Evolutionary conservation across 2,888 invertebrate species (phyloP).

Genomic region (Diabrotica balteata): DNA sequence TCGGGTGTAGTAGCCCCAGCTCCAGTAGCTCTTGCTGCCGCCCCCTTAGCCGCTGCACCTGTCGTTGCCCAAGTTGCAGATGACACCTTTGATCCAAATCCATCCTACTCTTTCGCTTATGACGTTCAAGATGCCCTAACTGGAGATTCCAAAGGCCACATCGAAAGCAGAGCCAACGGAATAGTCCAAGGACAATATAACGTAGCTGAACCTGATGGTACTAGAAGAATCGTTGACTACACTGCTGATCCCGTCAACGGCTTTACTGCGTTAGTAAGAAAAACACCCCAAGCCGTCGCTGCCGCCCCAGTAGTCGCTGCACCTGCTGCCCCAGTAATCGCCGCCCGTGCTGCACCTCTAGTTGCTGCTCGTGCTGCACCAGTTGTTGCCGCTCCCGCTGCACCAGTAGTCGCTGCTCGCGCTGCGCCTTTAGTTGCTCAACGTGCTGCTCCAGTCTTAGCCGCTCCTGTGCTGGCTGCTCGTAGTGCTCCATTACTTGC

Average conservation of each 20-base stretch:
- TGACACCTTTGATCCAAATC: conserved; percentile 66
- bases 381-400: conserved; percentile 50
- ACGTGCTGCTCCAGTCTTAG: conserved; percentile 38
- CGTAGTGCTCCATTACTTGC: conserved; percentile 45
- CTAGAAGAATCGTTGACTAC: conserved; percentile 69
- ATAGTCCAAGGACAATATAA: conserved; percentile 72
- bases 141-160: conserved; percentile 66
- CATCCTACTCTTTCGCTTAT: conserved; percentile 74
- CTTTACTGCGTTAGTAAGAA: conserved; percentile 73
- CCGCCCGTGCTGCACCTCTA: conserved; percentile 40
- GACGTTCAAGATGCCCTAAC: conserved; percentile 73
- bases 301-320: conserved; percentile 40
- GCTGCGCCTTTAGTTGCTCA: conserved; percentile 19
- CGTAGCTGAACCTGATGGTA: conserved; percentile 70
- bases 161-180: conserved; percentile 66
- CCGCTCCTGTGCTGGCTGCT: conserved; percentile 56
- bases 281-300: conserved; percentile 62
- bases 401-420: conserved; percentile 17
- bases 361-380: conserved; percentile 43
- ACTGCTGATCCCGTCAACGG: conserved; percentile 71
- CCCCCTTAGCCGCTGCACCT: conserved; percentile 47
- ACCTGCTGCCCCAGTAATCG: conserved; percentile 36
- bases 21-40: conserved; percentile 34
- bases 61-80: conserved; percentile 59
- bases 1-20: conserved; percentile 38